Base-by-base conservation (phyloP, 2,113 vertebrate genomes). In the Sorex araneus region DNA sequence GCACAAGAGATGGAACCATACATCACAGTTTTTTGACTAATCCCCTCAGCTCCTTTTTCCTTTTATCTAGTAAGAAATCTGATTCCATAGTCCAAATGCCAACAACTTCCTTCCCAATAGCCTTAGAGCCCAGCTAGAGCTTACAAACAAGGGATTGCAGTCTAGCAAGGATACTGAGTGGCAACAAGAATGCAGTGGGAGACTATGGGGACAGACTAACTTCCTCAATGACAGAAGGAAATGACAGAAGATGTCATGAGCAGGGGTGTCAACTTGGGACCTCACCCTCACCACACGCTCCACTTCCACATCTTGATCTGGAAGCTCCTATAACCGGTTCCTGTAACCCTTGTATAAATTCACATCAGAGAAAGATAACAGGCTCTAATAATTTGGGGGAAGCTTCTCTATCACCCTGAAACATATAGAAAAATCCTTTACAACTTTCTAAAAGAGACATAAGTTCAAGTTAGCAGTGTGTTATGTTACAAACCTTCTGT, bases 351-450 rank as follows among this genome's bases (percentile, higher is more conserved):
- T 30, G 10, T 4, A 74, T 23, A 64, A 21, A 78, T 36, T 77
- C 75, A 81, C 15, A 64, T 34, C 47, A 18, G 70, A 43, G 25
- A 54, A 70, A 70, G 50, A 18, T 10, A 18, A 13, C 8, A 16
- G 9, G 8, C 8, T n/a, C 50, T 16, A 63, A 54, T 4, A 90
- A 67, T 43, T 71, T 64, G 1, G 25, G 69, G 32, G 21, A 90
- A 83, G 34, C 30, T 60, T 40, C 16, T 2, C 32, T 19, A 47
- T 32, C 32, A 60, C 3, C n/a, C 32, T 75, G 34, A 76, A 79
- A 60, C 73, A 80, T 66, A 74, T 28, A 77, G 32, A 80, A 70
- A 84, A 81, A 57, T 75, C 21, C 27, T 57, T 81, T 94, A 79
- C 43, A 15, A 57, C 40, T 85, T 88, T 64, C 15, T n/a, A 1